Evolutionary conservation across 2,888 invertebrate genomes (phyloP), one percentile per base, ranked within the genome.

Genomic region (Nemapogon koenigi): DNA sequence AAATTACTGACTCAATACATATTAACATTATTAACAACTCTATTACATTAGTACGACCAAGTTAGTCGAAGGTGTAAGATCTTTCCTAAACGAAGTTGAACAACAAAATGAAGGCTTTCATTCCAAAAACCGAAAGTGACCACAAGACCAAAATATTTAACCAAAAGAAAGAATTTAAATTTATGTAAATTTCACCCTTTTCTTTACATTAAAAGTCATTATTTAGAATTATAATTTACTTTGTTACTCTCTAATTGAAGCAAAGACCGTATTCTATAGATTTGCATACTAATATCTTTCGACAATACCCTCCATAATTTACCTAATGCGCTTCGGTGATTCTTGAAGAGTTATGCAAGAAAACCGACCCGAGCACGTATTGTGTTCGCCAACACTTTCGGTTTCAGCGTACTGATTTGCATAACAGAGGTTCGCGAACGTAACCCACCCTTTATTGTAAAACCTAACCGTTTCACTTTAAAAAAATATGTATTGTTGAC

Each of bases 361-460:
- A 33, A 31, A 31, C 16, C 31, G 19, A 19, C 50, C 48, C 45
- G 48, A 15, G 16, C 44, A 43, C 57, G 53, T 57, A 72, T 72
- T 68, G 69, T 48, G 45, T 42, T 49, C 41, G 48, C 50, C 45
- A 55, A 57, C 62, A 71, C 76, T 76, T 68, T 78, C 73, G 64
- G 70, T 76, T 75, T 78, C 75, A 76, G 69, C 49, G 66, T 66
- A 75, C 59, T 65, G 50, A 75, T 78, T 75, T 72, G 68, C 76
- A 78, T 78, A 75, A 73, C 62, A 62, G 70, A 70, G 63, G 16
- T 31, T 31, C 55, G 50, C 49, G 48, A 38, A 45, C 44, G 73
- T 69, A 76, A 75, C 63, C 49, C 59, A 56, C 70, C 69, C 66
- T 72, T 66, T 51, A 48, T 53, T 57, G 52, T 58, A 56, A 71